Evolutionary conservation across 2,113 vertebrate species (phyloP).

Genomic region (Dendrocopos noguchii): DNA sequence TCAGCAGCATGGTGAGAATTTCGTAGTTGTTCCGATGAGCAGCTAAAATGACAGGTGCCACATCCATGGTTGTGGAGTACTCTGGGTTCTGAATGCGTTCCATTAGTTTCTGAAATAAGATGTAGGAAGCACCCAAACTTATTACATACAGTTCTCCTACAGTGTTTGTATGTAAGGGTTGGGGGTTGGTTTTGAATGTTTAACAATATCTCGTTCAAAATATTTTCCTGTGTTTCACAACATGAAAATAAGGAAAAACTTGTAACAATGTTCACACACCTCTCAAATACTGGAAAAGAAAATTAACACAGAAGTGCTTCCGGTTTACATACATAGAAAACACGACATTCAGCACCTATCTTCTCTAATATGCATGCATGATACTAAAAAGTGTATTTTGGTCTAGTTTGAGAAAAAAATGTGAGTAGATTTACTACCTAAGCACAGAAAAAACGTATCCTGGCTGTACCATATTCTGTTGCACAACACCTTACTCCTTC

Average conservation of each 20-base stretch:
- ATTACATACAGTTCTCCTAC: slow-evolving; percentile 11
- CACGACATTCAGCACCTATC: background rate
- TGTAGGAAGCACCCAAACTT: slow-evolving; percentile 20
- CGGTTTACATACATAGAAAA: background rate
- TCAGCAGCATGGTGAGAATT: slow-evolving; percentile 97
- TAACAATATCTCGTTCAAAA: background rate
- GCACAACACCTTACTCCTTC: background rate
- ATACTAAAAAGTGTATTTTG: background rate
- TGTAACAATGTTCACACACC: background rate
- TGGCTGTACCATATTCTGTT: background rate
- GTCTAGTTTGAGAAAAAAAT: background rate
- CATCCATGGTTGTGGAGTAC: slow-evolving; percentile 98
- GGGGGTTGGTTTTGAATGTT: background rate
- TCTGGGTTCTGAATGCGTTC: slow-evolving; percentile 98
- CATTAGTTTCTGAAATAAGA: slow-evolving; percentile 91
- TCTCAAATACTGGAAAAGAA: background rate
- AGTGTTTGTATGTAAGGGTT: background rate
- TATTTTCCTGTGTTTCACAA: background rate
- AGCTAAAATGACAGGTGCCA: slow-evolving; percentile 97
- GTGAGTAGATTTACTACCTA: background rate
- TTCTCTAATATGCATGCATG: background rate
- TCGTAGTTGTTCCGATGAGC: slow-evolving; percentile 99
- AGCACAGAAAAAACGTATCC: background rate
- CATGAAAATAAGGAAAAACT: background rate
- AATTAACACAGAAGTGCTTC: background rate